phyloP scores from a whole-genome alignment of 2,888 invertebrate genomes.

The Caenorhabditis sulstoni region DNA sequence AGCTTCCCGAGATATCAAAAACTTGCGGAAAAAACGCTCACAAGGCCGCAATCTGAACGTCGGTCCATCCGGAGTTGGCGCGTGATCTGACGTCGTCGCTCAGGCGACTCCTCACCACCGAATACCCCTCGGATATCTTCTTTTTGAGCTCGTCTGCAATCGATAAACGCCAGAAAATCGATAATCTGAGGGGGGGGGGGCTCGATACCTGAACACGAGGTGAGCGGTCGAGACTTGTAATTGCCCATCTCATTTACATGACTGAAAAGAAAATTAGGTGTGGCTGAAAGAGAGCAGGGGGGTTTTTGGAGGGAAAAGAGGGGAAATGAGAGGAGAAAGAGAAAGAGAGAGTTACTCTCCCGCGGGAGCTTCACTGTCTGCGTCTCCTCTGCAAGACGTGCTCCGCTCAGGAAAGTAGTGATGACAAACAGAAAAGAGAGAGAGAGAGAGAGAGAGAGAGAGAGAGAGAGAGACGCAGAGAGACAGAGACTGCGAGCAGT shows the following conservation, averaged over 20 bases:
- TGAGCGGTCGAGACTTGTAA: constrained; percentile 78
- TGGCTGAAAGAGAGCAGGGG: too few species aligned
- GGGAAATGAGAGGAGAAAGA: too few species aligned
- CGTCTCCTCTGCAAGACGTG: too few species aligned
- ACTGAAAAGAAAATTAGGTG: background rate
- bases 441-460: too few species aligned
- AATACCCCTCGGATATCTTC: constrained; percentile 82
- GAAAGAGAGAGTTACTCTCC: too few species aligned
- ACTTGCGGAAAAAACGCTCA: constrained; percentile 62
- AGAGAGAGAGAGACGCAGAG: too few species aligned
- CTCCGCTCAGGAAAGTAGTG: too few species aligned
- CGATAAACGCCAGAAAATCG: background rate
- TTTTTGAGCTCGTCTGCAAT: constrained; percentile 82
- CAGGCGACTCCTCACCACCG: constrained; percentile 81
- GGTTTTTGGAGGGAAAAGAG: too few species aligned
- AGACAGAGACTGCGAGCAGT: too few species aligned
- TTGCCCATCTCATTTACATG: constrained; percentile 73
- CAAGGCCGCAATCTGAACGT: constrained; percentile 81
- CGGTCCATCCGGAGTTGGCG: constrained; percentile 78
- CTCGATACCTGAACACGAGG: constrained; percentile 76
- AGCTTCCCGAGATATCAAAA: background rate
- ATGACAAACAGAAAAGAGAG: too few species aligned
- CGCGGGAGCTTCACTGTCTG: too few species aligned
- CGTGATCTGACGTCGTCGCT: constrained; percentile 81
- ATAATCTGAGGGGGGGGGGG: background rate